A percentile compares a stretch with the other conserved stretches of the same genome.
These are phyloP conservation scores for Corythoichthys intestinalis DNA, from an alignment of 2,113 vertebrate genomes.

Conservation along the genomic window DNA sequence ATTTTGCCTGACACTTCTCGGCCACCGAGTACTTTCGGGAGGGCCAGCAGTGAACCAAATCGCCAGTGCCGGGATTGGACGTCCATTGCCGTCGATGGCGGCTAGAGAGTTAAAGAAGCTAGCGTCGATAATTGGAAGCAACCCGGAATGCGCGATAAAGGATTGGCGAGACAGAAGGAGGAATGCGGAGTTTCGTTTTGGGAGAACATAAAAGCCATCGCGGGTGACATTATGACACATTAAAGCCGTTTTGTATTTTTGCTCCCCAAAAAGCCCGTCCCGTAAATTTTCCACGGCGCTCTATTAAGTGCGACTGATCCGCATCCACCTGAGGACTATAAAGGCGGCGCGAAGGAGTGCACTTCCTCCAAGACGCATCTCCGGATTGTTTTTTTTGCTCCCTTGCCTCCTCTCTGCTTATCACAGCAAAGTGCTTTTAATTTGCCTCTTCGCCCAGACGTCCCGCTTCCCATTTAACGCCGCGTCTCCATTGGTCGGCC, in stretches of 20 bases:
- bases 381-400: slow-evolving; percentile 42
- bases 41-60: too few species aligned
- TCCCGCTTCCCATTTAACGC: slow-evolving; percentile 57
- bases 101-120: too few species aligned
- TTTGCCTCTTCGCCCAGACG: slow-evolving; percentile 57
- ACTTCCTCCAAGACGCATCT: slow-evolving; percentile 46
- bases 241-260: slow-evolving; percentile 27
- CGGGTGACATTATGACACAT: slow-evolving; percentile 25
- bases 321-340: slow-evolving; percentile 53
- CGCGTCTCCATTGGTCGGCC: slow-evolving; percentile 57
- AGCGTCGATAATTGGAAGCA: too few species aligned
- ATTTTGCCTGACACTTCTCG: too few species aligned
- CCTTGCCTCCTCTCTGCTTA: slow-evolving; percentile 47
- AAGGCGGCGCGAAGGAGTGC: slow-evolving; percentile 36
- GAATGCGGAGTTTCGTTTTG: background rate
- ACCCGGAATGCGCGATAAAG: too few species aligned
- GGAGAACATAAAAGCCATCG: slow-evolving; percentile 11
- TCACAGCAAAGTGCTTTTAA: slow-evolving; percentile 62
- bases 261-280: slow-evolving; percentile 22
- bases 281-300: slow-evolving; percentile 32
- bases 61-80: too few species aligned
- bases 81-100: too few species aligned
- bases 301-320: slow-evolving; percentile 47
- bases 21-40: too few species aligned
- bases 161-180: too few species aligned